Conservation (phyloP, 2,888 invertebrate species). For the Blomia tropicalis region DNA sequence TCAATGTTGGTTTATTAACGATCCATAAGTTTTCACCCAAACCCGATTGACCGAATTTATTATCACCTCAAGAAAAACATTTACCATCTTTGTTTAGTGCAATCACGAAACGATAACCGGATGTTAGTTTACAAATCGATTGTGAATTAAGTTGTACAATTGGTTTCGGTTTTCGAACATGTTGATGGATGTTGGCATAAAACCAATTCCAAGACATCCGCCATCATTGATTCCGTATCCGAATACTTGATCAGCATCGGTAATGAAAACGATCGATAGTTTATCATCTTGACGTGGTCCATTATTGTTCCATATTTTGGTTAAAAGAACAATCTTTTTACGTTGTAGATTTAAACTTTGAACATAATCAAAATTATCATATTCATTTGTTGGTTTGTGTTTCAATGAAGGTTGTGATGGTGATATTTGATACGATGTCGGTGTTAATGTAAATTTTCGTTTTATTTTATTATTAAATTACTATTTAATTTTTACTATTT, state of each 20-base stretch:
- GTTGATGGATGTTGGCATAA: background rate
- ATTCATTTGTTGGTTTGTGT: too few species aligned
- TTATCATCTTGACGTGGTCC: background rate
- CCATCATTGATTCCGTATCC: background rate
- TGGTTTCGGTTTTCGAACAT: background rate
- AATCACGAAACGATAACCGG: background rate
- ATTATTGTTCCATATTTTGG: background rate
- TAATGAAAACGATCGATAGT: background rate
- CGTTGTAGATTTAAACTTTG: too few species aligned
- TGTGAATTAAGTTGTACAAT: background rate
- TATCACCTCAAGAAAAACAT: conserved; percentile 4
- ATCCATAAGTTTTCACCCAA: background rate
- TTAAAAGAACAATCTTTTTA: background rate
- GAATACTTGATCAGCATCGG: background rate
- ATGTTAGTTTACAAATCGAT: background rate
- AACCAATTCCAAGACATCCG: background rate
- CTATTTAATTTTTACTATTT: too few species aligned
- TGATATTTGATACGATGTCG: too few species aligned
- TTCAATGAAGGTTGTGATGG: too few species aligned
- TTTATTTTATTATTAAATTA: too few species aligned
- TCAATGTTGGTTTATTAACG: background rate
- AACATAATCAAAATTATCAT: too few species aligned
- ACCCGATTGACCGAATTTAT: conserved; percentile 5
- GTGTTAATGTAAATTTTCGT: too few species aligned
- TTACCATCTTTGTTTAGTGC: background rate